Conservation (phyloP, 1,140 invertebrate species). For the Cydia pomonella region DNA sequence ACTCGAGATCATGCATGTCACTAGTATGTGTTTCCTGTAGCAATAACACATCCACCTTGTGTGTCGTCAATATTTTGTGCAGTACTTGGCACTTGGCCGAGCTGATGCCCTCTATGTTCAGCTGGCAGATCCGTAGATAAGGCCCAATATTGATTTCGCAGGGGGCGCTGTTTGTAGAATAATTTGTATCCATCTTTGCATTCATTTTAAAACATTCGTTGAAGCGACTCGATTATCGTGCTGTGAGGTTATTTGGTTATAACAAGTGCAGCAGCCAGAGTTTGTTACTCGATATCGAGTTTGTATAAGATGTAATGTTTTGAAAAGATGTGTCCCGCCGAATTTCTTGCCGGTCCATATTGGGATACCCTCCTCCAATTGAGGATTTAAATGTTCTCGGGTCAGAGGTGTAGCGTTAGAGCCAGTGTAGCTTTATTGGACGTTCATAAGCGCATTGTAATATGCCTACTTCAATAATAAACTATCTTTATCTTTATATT, state of each 20-base stretch:
- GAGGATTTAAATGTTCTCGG: too few species aligned
- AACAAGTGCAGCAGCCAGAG: slow-evolving; percentile 9
- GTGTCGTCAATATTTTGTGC: neutral
- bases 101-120: too few species aligned
- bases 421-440: too few species aligned
- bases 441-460: too few species aligned
- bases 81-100: neutral
- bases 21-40: neutral
- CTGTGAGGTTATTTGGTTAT: neutral
- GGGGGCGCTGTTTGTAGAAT: neutral
- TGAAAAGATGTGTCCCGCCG: too few species aligned
- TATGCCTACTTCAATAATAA: too few species aligned
- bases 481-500: too few species aligned
- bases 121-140: neutral
- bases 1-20: neutral
- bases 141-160: neutral
- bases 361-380: too few species aligned
- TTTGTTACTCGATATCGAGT: slow-evolving; percentile 3
- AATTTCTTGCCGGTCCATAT: too few species aligned
- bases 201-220: neutral
- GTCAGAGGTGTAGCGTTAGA: too few species aligned
- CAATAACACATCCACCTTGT: neutral
- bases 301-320: too few species aligned
- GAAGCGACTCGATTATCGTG: neutral
- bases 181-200: neutral